Conservation (phyloP, 2,888 invertebrate genomes). For the Drosophila borealis region DNA sequence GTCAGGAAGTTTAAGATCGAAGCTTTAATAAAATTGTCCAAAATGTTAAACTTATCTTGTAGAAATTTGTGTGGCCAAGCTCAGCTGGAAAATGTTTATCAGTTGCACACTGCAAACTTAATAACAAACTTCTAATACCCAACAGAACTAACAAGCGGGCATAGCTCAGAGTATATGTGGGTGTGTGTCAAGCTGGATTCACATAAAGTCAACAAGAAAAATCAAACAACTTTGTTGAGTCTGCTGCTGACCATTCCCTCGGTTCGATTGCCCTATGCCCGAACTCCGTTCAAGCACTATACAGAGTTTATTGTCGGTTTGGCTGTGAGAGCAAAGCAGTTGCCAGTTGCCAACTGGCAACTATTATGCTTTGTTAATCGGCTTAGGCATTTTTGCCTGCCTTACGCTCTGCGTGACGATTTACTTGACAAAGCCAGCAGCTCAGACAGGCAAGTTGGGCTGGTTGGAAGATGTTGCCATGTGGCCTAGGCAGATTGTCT, state of each 20-base stretch:
- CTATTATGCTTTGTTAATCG: constrained; percentile 78
- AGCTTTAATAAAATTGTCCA: neutral
- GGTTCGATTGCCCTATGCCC: constrained; percentile 8
- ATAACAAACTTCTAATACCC: constrained; percentile 40
- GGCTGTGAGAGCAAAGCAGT: constrained; percentile 34
- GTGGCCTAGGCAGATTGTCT: constrained; percentile 48
- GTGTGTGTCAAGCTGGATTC: constrained; percentile 36
- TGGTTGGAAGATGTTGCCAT: constrained; percentile 49
- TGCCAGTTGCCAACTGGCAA: constrained; percentile 42
- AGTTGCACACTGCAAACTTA: constrained; percentile 30
- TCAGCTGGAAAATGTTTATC: constrained; percentile 29
- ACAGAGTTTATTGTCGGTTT: constrained; percentile 67
- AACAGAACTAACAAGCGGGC: constrained; percentile 35
- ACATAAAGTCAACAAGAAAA: constrained; percentile 70
- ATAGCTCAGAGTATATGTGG: constrained; percentile 17
- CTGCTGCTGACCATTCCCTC: constrained; percentile 36
- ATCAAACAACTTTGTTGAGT: constrained; percentile 73
- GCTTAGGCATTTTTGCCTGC: constrained; percentile 66
- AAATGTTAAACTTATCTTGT: constrained; percentile 3
- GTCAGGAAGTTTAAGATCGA: too few relatives aligned
- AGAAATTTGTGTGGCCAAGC: constrained; percentile 7
- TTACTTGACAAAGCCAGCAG: constrained; percentile 69
- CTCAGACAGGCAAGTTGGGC: constrained; percentile 63
- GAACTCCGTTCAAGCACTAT: constrained; percentile 19
- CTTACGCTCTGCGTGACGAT: constrained; percentile 58